Percentiles rank a stretch among this genome's conserved stretches.
phyloP scores from a whole-genome alignment of 2,888 invertebrate species.

The Cremastobaeus sp. region DNA sequence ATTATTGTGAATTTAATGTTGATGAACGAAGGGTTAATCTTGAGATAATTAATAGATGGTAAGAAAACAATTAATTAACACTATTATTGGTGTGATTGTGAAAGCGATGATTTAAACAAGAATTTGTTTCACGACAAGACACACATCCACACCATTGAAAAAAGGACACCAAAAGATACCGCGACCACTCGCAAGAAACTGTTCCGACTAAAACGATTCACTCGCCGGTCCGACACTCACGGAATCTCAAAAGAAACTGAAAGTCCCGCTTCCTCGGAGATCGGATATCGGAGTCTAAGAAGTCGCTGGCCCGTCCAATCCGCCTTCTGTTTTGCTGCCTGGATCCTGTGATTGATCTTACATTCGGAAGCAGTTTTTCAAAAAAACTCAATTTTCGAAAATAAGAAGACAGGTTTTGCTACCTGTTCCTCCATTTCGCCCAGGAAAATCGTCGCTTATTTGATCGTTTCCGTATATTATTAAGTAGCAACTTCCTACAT shows the following conservation, averaged over 20 bases:
- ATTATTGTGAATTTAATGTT: too few species aligned
- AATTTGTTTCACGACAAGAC: conserved; percentile 17
- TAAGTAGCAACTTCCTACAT: too few species aligned
- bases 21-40: too few species aligned
- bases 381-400: too few species aligned
- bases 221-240: conserved; percentile 70
- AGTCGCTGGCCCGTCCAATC: conserved; percentile 35
- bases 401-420: too few species aligned
- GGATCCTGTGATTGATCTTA: too few species aligned
- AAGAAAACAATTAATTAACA: not conserved
- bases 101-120: conserved; percentile 16
- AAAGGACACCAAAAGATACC: conserved; percentile 19
- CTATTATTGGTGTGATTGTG: conserved; percentile 1
- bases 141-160: conserved; percentile 40
- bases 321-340: too few species aligned
- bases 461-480: too few species aligned
- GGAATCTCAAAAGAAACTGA: conserved; percentile 76
- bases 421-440: too few species aligned
- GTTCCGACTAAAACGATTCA: conserved; percentile 65
- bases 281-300: conserved; percentile 42
- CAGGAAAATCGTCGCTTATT: too few species aligned
- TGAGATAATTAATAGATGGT: not conserved
- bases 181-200: conserved; percentile 27
- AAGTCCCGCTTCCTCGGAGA: conserved; percentile 71
- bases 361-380: too few species aligned